Evolutionary conservation across 2,113 vertebrate genomes (phyloP), one percentile per base, ranked within the genome.

Genomic region (Otocyon megalotis): DNA sequence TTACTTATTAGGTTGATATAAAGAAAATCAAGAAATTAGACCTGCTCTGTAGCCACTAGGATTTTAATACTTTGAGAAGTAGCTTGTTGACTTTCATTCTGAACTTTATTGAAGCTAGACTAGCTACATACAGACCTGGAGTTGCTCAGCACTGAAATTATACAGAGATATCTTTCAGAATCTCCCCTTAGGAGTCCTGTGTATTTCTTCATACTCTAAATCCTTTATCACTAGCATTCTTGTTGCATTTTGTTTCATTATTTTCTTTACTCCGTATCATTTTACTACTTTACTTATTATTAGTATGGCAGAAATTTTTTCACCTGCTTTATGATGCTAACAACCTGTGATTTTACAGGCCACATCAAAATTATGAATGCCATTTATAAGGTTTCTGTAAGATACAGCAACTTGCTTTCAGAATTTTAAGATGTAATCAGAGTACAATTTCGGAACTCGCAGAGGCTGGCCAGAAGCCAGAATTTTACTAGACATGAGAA

Each of bases 401-500:
- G 26, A 30, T 48, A 90, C 0, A 53, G n/a, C 90, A 90, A 83
- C n/a, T 4, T 95, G n/a, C 54, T 94, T 58, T 65, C 4, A 84
- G 14, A 94, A 37, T 26, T 88, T 92, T 62, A 10, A 71, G 76
- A 89, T 65, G 37, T 2, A 85, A 50, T 10, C 24, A 43, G 16
- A 65, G 28, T 84, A 65, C 87, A 69, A 82, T 92, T 72, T 90
- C 2, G 11, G 9, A 89, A 85, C 62, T 67, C 26, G 28, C n/a
- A 58, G 30, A 62, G 13, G 8, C 43, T 93, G 90, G 48, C 54
- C 32, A 32, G 62, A 69, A 88, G 12, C 53, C 54, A 54, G 32
- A 92, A 90, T 90, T 90, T 69, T 93, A 72, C 48, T 91, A 22
- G 77, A 58, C 26, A 30, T 24, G 35, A 92, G 30, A 80, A 80